Evolutionary conservation across 2,888 invertebrate genomes (phyloP), one percentile per base, ranked within the genome.

Genomic region (Ferdinandea cuprea): DNA sequence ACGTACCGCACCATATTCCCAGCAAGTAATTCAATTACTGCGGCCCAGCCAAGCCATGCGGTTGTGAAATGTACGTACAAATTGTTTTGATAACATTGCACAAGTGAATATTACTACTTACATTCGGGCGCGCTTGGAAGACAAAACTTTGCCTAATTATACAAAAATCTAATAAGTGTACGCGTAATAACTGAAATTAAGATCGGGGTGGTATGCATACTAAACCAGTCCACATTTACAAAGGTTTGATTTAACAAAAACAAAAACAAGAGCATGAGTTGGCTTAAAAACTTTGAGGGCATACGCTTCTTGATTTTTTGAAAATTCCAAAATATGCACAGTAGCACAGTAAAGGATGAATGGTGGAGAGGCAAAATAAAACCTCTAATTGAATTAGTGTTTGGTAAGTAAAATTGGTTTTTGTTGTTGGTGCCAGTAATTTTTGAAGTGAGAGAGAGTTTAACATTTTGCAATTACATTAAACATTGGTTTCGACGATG

Each of bases 391-490:
- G 25, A 25, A 25, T 25, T 25, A 25, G 25, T 25, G 25, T 25
- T 5, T 25, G n/a, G 3, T 25, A 25, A 25, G 25, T 25, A 25
- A 25, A 5, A 25, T 37, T 35, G 35, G n/a, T n/a, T n/a, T n/a
- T 40, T 11, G n/a, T 21, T 37, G 2, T 13, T 44, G 35, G 35
- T 11, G 35, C 35, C 4, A 8, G 15, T 15, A 46, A 32, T 32
- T 46, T 21, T 8, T 46, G 13, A 35, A 13, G 37, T 25, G 37
- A 21, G 37, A 25, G 37, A 21, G 48, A n/a, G 9, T 52, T 65
- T 65, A 37, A 65, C 28, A 28, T 44, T 68, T 68, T 68, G 32
- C 44, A 32, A 56, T n/a, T n/a, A n/a, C n/a, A n/a, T n/a, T n/a
- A n/a, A n/a, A n/a, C n/a, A 35, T 35, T 32, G 32, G 9, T 52